Evolutionary conservation across 2,888 invertebrate species (phyloP).

Genomic region (Cephus pulcher): DNA sequence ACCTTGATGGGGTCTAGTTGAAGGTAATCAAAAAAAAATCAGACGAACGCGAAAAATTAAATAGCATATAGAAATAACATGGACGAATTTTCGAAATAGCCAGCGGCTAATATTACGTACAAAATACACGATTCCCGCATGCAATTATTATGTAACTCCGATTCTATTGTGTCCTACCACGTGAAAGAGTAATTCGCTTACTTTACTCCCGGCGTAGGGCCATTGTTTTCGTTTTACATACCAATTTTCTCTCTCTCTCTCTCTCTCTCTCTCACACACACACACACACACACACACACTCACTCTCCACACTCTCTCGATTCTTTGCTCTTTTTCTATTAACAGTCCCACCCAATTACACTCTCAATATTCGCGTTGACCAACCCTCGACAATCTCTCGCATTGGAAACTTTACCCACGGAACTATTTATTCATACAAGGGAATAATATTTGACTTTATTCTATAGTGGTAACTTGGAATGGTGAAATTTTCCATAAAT

Average conservation of each 20-base stretch:
- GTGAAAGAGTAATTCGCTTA: slow-evolving; percentile 56
- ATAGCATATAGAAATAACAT: neutral
- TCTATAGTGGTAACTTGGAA: slow-evolving; percentile 24
- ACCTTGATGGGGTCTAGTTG: neutral
- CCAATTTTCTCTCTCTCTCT: slow-evolving; percentile 26
- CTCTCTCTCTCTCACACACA: slow-evolving; percentile 7
- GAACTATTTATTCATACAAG: slow-evolving; percentile 47
- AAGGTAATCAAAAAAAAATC: neutral
- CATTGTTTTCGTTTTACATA: slow-evolving; percentile 50
- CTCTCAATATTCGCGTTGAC: neutral
- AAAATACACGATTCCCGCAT: slow-evolving; percentile 24
- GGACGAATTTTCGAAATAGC: slow-evolving; percentile 13
- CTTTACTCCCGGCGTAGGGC: slow-evolving; percentile 30
- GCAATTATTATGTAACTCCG: slow-evolving; percentile 51
- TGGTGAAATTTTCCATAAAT: neutral
- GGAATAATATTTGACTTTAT: slow-evolving; percentile 38
- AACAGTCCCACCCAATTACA: neutral
- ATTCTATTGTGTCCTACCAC: slow-evolving; percentile 46
- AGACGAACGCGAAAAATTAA: neutral
- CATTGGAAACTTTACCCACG: slow-evolving; percentile 14
- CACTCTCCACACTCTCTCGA: neutral
- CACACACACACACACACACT: neutral
- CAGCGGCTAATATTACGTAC: slow-evolving; percentile 36
- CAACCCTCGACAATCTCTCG: neutral
- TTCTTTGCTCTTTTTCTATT: neutral